Percentiles rank a stretch among this genome's conserved stretches.
These are phyloP conservation scores for Microcebus ravelobensis DNA, from an alignment of 2,113 vertebrate genomes.

Conservation along the genomic window DNA sequence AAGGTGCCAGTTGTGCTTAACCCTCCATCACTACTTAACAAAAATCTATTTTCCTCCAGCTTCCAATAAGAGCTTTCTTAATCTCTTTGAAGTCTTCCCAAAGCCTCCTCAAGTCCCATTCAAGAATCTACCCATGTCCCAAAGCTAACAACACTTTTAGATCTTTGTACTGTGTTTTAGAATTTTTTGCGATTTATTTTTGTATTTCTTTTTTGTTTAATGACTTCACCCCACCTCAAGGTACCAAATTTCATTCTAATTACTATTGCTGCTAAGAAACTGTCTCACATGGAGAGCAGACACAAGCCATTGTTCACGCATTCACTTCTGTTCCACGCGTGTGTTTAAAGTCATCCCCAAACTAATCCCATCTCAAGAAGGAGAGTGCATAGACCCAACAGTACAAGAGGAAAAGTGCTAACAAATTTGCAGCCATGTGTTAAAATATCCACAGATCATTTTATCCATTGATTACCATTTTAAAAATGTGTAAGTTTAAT, in stretches of 20 bases:
- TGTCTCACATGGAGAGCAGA: neutral
- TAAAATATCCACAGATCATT: neutral
- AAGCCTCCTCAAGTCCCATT: neutral
- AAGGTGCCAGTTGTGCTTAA: neutral
- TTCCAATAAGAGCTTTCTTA: neutral
- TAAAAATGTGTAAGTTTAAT: constrained; percentile 1
- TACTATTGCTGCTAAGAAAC: neutral
- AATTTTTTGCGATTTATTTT: neutral
- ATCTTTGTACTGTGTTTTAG: neutral
- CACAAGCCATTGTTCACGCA: neutral
- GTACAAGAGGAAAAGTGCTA: neutral
- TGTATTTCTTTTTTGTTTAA: constrained; percentile 1
- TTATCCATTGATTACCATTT: neutral
- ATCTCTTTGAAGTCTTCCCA: neutral
- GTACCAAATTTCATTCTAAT: neutral
- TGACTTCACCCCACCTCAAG: neutral
- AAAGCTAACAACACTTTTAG: neutral
- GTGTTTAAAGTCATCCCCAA: neutral
- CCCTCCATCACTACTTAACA: neutral
- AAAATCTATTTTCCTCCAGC: neutral
- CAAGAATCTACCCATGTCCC: neutral
- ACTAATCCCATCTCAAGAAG: neutral
- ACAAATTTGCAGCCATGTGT: neutral
- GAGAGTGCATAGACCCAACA: neutral
- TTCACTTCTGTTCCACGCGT: neutral